phyloP scores from a whole-genome alignment of 2,888 invertebrate species.

The Acanthococcus lagerstroemiae region DNA sequence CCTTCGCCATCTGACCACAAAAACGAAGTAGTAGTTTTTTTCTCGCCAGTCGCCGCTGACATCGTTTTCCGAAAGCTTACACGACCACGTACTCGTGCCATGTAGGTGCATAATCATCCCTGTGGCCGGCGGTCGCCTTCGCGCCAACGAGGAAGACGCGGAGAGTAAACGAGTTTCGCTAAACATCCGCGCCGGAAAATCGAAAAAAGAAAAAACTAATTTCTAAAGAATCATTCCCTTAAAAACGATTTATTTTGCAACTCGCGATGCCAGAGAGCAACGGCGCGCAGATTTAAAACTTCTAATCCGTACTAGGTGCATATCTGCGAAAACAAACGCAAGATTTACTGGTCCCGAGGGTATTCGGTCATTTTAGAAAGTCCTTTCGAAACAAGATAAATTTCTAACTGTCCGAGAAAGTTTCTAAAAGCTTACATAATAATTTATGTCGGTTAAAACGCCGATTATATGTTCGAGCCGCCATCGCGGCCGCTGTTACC shows the following conservation, averaged over 20 bases:
- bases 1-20: no score
- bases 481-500: background rate
- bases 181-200: no score
- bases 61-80: no score
- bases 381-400: slow-evolving; percentile 26
- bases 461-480: slow-evolving; percentile 23
- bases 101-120: no score
- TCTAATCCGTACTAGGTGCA: slow-evolving; percentile 22
- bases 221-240: slow-evolving; percentile 18
- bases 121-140: no score
- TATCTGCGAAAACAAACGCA: slow-evolving; percentile 19
- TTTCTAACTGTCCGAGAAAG: slow-evolving; percentile 25
- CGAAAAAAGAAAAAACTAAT: slow-evolving; percentile 16
- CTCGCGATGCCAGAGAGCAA: slow-evolving; percentile 3
- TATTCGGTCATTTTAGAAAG: slow-evolving; percentile 27
- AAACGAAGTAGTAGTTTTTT: no score
- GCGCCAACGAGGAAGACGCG: no score
- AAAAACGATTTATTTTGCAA: slow-evolving; percentile 24
- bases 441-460: slow-evolving; percentile 25
- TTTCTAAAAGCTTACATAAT: slow-evolving; percentile 27
- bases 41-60: no score
- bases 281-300: slow-evolving; percentile 22
- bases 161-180: no score
- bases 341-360: slow-evolving; percentile 25
- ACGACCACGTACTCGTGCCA: no score